phyloP scores from a whole-genome alignment of 1,140 invertebrate genomes.

The Cepaea nemoralis region DNA sequence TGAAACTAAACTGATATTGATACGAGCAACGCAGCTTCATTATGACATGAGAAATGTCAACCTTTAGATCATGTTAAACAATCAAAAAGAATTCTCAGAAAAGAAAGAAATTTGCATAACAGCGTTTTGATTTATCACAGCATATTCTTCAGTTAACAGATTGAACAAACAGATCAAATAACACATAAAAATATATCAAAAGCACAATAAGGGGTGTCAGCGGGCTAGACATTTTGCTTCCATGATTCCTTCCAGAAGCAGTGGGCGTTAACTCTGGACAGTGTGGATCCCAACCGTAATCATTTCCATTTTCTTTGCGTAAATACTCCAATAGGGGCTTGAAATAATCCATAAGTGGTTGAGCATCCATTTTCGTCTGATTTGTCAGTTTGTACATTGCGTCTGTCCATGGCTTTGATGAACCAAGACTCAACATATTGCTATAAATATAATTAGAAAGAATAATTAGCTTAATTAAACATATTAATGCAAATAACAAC shows the following conservation, averaged over 20 bases:
- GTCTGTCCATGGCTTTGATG: constrained; percentile 85
- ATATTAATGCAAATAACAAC: too few relatives aligned
- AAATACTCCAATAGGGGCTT: constrained; percentile 81
- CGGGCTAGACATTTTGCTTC: background rate
- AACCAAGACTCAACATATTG: constrained; percentile 84
- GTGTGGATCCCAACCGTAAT: constrained; percentile 50
- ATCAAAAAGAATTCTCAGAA: too few relatives aligned
- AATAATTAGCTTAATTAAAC: background rate
- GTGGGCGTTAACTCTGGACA: constrained; percentile 38
- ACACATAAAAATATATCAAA: background rate
- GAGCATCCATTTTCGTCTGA: constrained; percentile 80
- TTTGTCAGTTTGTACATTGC: constrained; percentile 86
- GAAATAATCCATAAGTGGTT: constrained; percentile 75
- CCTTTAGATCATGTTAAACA: too few relatives aligned
- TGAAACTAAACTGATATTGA: too few relatives aligned
- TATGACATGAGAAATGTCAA: too few relatives aligned
- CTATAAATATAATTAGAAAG: constrained; percentile 69
- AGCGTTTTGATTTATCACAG: too few relatives aligned
- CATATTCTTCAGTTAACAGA: background rate
- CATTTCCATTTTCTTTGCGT: constrained; percentile 71
- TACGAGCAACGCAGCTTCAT: too few relatives aligned
- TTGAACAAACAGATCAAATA: background rate
- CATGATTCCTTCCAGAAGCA: background rate
- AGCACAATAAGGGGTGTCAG: background rate
- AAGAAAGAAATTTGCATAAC: too few relatives aligned